These are phyloP conservation scores for Porites cylindrica DNA, from an alignment of 92 coral and sea anemone genomes.

Conservation along the genomic window DNA sequence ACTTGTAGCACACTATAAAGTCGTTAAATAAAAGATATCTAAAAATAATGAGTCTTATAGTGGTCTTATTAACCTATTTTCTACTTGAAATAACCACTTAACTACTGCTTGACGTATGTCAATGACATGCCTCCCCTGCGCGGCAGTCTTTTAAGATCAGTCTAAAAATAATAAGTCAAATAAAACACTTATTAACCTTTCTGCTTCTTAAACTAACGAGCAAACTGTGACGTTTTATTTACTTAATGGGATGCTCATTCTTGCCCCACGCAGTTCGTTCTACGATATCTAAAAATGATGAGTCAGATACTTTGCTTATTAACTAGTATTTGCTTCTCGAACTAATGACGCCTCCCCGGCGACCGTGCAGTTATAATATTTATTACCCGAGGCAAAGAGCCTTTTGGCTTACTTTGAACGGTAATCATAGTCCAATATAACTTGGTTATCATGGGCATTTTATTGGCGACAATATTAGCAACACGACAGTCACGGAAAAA, in stretches of 20 bases:
- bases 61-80: too few relatives aligned
- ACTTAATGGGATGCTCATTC: neutral
- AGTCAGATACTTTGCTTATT: slow-evolving; percentile 2
- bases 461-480: slow-evolving; percentile 24
- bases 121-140: too few relatives aligned
- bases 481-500: slow-evolving; percentile 3
- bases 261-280: slow-evolving; percentile 13
- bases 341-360: slow-evolving; percentile 42
- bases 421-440: slow-evolving; percentile 29
- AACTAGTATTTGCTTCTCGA: slow-evolving; percentile 4
- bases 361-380: slow-evolving; percentile 50
- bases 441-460: neutral
- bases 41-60: too few relatives aligned
- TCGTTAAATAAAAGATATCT: too few relatives aligned
- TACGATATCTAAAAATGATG: slow-evolving; percentile 1
- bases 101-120: too few relatives aligned
- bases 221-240: neutral
- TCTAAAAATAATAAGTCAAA: too few relatives aligned
- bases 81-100: too few relatives aligned
- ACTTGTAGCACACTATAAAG: too few relatives aligned
- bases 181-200: too few relatives aligned
- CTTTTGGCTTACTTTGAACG: slow-evolving; percentile 39
- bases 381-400: slow-evolving; percentile 45
- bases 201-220: too few relatives aligned
- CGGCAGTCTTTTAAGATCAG: too few relatives aligned